phyloP scores from a whole-genome alignment of 2,797 vertebrate genomes.

The Crocidura indochinensis region DNA sequence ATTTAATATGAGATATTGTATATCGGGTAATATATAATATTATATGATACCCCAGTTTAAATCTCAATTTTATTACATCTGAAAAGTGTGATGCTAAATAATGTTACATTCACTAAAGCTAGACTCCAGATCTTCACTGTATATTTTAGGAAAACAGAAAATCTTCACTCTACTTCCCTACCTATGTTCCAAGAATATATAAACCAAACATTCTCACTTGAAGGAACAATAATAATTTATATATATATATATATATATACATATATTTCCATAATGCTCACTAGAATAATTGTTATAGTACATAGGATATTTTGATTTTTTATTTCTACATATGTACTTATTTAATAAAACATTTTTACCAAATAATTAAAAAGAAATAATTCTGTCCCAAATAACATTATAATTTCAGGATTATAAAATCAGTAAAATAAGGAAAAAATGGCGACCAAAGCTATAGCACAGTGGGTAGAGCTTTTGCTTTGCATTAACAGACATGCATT shows the following conservation, averaged over 20 bases:
- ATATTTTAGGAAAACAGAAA: background rate
- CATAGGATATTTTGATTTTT: no score
- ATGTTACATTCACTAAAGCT: background rate
- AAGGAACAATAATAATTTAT: constrained; percentile 2
- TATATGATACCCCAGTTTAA: background rate
- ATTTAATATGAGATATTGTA: no score
- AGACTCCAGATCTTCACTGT: background rate
- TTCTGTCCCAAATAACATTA: background rate
- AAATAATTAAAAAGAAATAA: background rate
- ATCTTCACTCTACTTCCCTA: background rate
- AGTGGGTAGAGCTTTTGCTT: no score
- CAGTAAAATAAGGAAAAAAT: no score
- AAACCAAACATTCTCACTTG: background rate
- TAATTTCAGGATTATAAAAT: constrained; percentile 8
- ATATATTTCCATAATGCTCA: background rate
- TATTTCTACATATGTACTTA: no score
- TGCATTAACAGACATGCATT: no score
- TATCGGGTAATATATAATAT: background rate
- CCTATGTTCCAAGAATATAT: background rate
- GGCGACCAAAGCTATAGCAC: no score
- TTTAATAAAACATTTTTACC: background rate
- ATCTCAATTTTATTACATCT: constrained; percentile 27
- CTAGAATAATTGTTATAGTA: no score
- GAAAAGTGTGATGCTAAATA: background rate
- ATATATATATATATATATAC: background rate